phyloP scores from a whole-genome alignment of 2,888 invertebrate species.

The Thereva nobilitata region DNA sequence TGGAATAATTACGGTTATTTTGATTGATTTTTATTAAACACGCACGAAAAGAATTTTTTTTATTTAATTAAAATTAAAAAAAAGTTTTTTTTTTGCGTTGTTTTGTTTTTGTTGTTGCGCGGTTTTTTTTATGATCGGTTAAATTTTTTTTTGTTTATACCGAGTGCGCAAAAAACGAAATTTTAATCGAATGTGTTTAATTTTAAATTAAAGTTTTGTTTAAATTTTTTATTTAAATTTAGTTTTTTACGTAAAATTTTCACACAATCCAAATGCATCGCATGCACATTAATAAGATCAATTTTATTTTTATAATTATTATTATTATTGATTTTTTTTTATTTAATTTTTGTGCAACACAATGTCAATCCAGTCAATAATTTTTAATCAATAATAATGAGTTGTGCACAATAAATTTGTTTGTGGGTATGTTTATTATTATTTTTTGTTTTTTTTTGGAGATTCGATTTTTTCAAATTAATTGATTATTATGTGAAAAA shows the following conservation, averaged over 20 bases:
- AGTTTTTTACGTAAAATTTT: background rate
- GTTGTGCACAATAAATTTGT: too few relatives aligned
- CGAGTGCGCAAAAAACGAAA: background rate
- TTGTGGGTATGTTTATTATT: too few relatives aligned
- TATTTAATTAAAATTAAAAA: background rate
- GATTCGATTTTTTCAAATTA: too few relatives aligned
- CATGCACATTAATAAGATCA: background rate
- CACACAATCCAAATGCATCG: constrained; percentile 39
- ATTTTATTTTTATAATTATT: background rate
- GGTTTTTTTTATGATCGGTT: constrained; percentile 16
- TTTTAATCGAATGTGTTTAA: background rate
- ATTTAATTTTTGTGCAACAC: too few relatives aligned
- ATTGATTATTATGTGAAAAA: too few relatives aligned
- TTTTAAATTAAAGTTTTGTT: too few relatives aligned
- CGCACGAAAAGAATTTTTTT: constrained; percentile 39
- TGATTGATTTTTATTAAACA: constrained; percentile 52
- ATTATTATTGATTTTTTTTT: background rate
- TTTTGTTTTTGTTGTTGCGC: constrained; percentile 13
- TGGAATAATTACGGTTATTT: constrained; percentile 60
- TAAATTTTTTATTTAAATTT: too few relatives aligned
- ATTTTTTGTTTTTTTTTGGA: too few relatives aligned
- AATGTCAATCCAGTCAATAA: too few relatives aligned
- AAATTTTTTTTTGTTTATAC: constrained; percentile 11
- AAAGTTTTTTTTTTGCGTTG: constrained; percentile 2
- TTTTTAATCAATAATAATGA: too few relatives aligned